Evolutionary conservation across 2,797 vertebrate species (phyloP).

Genomic region (Tauraco hartlaubi): DNA sequence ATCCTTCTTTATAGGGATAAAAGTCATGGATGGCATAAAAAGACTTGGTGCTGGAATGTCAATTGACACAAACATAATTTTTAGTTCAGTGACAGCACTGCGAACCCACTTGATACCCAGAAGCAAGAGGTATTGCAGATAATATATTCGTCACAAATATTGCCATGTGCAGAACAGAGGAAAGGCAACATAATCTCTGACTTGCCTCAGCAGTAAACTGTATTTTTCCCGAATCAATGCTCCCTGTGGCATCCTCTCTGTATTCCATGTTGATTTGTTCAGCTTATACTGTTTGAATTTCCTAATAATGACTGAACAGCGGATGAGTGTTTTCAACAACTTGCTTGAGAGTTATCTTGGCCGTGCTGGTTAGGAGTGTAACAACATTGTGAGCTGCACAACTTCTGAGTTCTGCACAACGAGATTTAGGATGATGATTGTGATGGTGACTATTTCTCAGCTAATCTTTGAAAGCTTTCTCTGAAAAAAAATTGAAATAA

Average conservation of each 20-base stretch:
- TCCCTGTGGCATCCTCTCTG: slow-evolving; percentile 15
- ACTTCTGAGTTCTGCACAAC: neutral
- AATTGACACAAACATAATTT: neutral
- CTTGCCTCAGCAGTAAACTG: neutral
- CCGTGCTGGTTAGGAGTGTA: neutral
- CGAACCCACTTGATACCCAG: neutral
- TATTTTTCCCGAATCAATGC: neutral
- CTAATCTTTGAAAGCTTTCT: slow-evolving; percentile 89
- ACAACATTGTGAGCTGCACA: neutral
- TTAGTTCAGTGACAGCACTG: neutral
- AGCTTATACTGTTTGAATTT: slow-evolving; percentile 22
- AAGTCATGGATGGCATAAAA: neutral
- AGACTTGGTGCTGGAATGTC: neutral
- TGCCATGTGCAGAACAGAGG: neutral
- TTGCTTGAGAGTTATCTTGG: neutral
- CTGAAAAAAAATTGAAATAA: slow-evolving; percentile 76
- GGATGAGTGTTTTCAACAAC: neutral
- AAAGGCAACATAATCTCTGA: neutral
- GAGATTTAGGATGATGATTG: slow-evolving; percentile 69
- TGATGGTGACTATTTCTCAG: slow-evolving; percentile 76
- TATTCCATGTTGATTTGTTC: slow-evolving; percentile 43
- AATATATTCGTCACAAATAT: neutral
- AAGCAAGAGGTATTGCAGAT: neutral
- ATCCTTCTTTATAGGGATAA: neutral
- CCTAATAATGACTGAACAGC: slow-evolving; percentile 31